A percentile compares a stretch with the other conserved stretches of the same genome.
phyloP scores from a whole-genome alignment of 1,140 invertebrate species.

The Lutraria rhynchaena region DNA sequence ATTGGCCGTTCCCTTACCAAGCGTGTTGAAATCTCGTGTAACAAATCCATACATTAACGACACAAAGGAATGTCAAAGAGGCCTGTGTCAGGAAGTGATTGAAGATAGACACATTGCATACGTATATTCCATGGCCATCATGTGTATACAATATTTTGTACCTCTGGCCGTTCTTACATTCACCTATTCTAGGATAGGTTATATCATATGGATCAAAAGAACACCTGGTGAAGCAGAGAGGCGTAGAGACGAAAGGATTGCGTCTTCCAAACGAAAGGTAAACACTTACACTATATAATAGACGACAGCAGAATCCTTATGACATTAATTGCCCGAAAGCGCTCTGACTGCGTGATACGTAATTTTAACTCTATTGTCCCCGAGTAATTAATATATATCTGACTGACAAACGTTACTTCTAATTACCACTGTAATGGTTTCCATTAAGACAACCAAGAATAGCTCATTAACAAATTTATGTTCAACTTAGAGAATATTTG shows the following conservation, averaged over 20 bases:
- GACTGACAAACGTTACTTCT: too few relatives aligned
- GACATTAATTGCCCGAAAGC: too few relatives aligned
- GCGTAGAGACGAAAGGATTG: constrained; percentile 90
- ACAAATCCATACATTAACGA: constrained; percentile 35
- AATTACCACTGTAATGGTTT: too few relatives aligned
- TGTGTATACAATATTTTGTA: constrained; percentile 92
- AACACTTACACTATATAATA: too few relatives aligned
- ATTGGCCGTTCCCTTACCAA: constrained; percentile 67
- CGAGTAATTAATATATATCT: too few relatives aligned
- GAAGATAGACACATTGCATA: constrained; percentile 75
- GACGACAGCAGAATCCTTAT: too few relatives aligned
- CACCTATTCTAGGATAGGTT: constrained; percentile 92
- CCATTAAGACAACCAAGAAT: too few relatives aligned
- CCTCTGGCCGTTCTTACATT: constrained; percentile 91
- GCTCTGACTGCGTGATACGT: too few relatives aligned
- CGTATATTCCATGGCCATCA: constrained; percentile 89
- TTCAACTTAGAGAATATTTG: too few relatives aligned
- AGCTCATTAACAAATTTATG: too few relatives aligned
- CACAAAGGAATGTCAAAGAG: constrained; percentile 54
- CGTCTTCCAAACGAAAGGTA: constrained; percentile 94
- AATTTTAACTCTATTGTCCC: too few relatives aligned
- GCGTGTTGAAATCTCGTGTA: constrained; percentile 66
- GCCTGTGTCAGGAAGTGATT: constrained; percentile 68
- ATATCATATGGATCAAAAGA: constrained; percentile 93
- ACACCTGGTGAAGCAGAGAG: constrained; percentile 93